Evolutionary conservation across 2,113 vertebrate genomes (phyloP), one percentile per base, ranked within the genome.

Genomic region (Corythornis cristatus): DNA sequence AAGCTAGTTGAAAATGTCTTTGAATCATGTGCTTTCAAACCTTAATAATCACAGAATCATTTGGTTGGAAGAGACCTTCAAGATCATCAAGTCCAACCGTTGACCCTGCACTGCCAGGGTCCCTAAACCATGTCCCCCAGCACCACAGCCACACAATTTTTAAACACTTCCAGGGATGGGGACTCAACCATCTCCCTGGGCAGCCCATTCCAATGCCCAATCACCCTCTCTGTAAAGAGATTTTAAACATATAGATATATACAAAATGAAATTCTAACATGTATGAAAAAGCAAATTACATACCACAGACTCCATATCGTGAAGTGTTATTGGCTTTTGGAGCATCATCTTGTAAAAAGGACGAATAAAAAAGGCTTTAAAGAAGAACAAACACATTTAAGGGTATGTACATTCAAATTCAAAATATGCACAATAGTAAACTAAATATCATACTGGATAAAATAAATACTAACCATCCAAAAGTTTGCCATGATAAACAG

Each of bases 341-440:
- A 99, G 98, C 99, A 99, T 99, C 99, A 99, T 99, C 98, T 99
- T 99, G 97, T 99, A 99, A 97, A 99, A 99, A 9, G 99, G 99
- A 51, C 99, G 98, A 95, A 99, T 99, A 96, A 99, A 99, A 96
- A 99, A 99, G 22, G 99, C 99, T 99, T 95, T 74, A 73, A 97
- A 97, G 65, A 82, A 97, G 35, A 75, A 91, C 45, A 90, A 95
- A 88, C 54, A 76, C 54, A 93, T 79, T 81, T 50, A 62, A 88
- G 15, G 67, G 71, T 50, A 57, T 25, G 25, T 43, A 92, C 92
- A 22, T 88, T 46, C 67, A 45, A 60, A 89, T 25, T 66, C 15
- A 60, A 70, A 80, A 51, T 15, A 56, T 0, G 0, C 1, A 5
- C 9, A 61, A 23, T 23, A 57, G 71, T 56, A 77, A 88, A 46